phyloP scores from a whole-genome alignment of 2,888 invertebrate genomes.

The Melinaea marsaeus region DNA sequence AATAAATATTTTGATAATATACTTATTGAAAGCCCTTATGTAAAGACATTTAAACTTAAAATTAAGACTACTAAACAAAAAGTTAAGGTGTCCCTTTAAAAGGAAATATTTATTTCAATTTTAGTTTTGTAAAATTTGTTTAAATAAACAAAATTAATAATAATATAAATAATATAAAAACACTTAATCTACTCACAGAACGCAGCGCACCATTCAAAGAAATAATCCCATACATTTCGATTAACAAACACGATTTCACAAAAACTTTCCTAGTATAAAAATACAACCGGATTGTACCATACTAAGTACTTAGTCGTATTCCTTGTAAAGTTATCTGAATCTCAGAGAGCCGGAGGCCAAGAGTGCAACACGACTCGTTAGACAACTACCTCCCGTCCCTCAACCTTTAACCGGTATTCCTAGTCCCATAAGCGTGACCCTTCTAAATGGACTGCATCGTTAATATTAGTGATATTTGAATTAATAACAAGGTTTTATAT shows the following conservation, averaged over 20 bases:
- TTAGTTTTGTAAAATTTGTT: too few species aligned
- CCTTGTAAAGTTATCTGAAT: constrained; percentile 60
- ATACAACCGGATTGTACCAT: constrained; percentile 35
- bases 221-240: constrained; percentile 33
- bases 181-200: constrained; percentile 33
- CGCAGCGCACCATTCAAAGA: constrained; percentile 33
- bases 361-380: constrained; percentile 54
- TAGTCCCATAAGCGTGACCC: constrained; percentile 44
- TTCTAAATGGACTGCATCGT: constrained; percentile 60
- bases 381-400: constrained; percentile 41
- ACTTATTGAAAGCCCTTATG: too few species aligned
- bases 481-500: too few species aligned
- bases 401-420: constrained; percentile 47
- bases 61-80: too few species aligned
- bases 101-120: too few species aligned
- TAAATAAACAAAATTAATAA: too few species aligned
- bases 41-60: too few species aligned
- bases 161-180: constrained; percentile 24
- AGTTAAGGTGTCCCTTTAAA: too few species aligned
- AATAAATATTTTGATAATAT: too few species aligned
- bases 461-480: constrained; percentile 32
- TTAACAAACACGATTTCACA: constrained; percentile 39
- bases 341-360: constrained; percentile 50
- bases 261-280: constrained; percentile 45
- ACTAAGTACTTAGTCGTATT: constrained; percentile 43